Evolutionary conservation across 2,113 vertebrate genomes (phyloP).

Genomic region (Gila orcuttii): DNA sequence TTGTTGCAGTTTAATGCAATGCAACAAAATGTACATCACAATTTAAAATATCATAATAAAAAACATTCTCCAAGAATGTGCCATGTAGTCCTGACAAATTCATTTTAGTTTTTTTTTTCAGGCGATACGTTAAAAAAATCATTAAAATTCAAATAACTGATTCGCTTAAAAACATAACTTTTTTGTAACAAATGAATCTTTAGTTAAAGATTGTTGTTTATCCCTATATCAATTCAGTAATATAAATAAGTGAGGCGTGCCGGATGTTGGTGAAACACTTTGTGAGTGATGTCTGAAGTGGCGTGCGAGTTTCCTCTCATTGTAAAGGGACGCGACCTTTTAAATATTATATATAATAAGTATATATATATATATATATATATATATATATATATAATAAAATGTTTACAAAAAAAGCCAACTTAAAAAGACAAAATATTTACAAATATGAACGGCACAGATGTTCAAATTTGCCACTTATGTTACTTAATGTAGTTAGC

Average conservation of each 20-base stretch:
- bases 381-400: too few species aligned
- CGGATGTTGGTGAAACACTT: conserved; percentile 65
- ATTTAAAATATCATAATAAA: not conserved
- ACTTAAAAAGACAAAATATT: not conserved
- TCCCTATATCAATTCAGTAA: not conserved
- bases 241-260: too few species aligned
- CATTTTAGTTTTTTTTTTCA: not conserved
- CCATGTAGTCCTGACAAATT: not conserved
- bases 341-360: too few species aligned
- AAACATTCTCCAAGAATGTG: not conserved
- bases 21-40: not conserved
- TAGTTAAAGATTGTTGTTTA: not conserved
- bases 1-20: not conserved
- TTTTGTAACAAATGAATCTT: not conserved
- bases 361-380: too few species aligned
- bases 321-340: conserved; percentile 69
- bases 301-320: conserved; percentile 71
- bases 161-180: not conserved
- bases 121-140: too few species aligned
- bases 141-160: not conserved
- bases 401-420: not conserved
- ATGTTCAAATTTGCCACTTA: not conserved
- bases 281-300: conserved; percentile 63
- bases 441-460: not conserved
- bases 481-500: not conserved